A percentile compares a stretch with the other conserved stretches of the same genome.
These are phyloP conservation scores for Agelaius tricolor DNA, from an alignment of 2,113 vertebrate species.

Conservation along the genomic window DNA sequence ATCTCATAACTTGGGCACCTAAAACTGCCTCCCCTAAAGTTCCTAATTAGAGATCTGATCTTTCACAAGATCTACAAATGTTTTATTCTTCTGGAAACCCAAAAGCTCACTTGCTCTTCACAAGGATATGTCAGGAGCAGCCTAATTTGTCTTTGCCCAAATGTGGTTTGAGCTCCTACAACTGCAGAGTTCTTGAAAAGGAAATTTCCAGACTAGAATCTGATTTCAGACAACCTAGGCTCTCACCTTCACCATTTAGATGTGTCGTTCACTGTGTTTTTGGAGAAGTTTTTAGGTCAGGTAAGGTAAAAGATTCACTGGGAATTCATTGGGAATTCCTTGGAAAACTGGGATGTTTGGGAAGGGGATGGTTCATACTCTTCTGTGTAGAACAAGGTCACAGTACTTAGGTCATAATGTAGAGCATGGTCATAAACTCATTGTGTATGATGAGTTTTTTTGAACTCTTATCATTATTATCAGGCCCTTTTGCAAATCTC, in stretches of 20 bases:
- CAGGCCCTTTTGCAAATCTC: not conserved
- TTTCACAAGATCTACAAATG: not conserved
- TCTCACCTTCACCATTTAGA: not conserved
- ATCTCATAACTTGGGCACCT: not conserved
- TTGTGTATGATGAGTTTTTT: not conserved
- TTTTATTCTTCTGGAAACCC: not conserved
- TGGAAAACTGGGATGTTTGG: not conserved
- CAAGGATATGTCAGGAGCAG: not conserved
- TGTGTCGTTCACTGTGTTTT: not conserved
- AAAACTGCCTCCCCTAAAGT: not conserved
- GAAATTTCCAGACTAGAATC: not conserved
- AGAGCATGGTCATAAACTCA: not conserved
- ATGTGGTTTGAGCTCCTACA: not conserved
- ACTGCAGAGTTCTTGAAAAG: not conserved
- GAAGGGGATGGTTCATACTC: not conserved
- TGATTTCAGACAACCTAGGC: not conserved
- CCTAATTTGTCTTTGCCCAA: not conserved
- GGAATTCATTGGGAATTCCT: not conserved
- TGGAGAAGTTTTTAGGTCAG: not conserved
- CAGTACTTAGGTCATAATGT: not conserved
- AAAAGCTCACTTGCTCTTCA: rapidly evolving
- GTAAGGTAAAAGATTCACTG: not conserved
- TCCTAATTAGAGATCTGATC: not conserved
- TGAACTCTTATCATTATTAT: not conserved
- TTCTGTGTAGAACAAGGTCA: not conserved